A percentile compares a stretch with the other conserved stretches of the same genome.
Conservation (phyloP, 2,888 invertebrate genomes). For the Strigamia crassipes region DNA sequence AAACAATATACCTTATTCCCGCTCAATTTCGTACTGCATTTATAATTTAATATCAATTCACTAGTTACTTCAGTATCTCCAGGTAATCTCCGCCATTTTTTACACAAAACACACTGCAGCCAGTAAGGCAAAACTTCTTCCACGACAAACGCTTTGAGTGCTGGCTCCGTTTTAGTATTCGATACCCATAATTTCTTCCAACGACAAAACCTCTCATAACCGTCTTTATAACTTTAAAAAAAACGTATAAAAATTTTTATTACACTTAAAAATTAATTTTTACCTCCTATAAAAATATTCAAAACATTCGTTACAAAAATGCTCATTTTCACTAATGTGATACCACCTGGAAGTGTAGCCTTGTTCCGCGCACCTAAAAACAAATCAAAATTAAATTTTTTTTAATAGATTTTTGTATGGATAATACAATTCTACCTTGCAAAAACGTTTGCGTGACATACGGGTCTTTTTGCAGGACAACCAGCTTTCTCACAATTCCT, state of each 20-base stretch:
- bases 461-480: conserved; percentile 42
- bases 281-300: conserved; percentile 58
- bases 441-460: conserved; percentile 45
- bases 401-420: no score
- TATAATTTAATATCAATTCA: conserved; percentile 42
- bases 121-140: conserved; percentile 59
- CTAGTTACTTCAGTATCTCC: conserved; percentile 51
- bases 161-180: conserved; percentile 56
- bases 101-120: conserved; percentile 58
- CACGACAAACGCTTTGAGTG: conserved; percentile 56
- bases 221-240: conserved; percentile 47
- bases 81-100: conserved; percentile 59
- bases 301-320: conserved; percentile 61
- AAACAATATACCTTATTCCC: neutral
- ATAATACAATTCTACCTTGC: conserved; percentile 47
- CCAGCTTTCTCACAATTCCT: conserved; percentile 46
- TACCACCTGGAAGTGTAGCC: conserved; percentile 60
- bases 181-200: conserved; percentile 58
- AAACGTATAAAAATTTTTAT: conserved; percentile 22
- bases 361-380: conserved; percentile 52
- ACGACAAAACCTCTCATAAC: conserved; percentile 52
- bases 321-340: conserved; percentile 60
- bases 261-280: neutral
- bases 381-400: neutral
- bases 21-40: neutral